Evolutionary conservation across 2,797 vertebrate species (phyloP).

Genomic region (Bradypodion ventrale): DNA sequence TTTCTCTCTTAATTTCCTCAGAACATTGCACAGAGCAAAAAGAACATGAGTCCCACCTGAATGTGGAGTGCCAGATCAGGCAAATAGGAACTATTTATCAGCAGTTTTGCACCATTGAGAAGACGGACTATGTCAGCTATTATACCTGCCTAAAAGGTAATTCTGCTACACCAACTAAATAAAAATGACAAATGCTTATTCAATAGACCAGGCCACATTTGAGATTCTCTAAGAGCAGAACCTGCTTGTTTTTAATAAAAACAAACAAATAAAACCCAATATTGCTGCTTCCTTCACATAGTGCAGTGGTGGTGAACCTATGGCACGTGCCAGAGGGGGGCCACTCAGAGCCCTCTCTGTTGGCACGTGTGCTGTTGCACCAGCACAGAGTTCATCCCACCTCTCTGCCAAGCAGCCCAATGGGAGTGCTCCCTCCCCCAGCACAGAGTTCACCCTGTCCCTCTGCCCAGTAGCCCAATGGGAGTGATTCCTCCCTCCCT

Average conservation of each 20-base stretch:
- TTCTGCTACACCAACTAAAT: neutral
- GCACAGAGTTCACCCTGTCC: too few relatives aligned
- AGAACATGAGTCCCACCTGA: neutral
- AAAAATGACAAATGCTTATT: constrained; percentile 10
- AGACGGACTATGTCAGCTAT: constrained; percentile 2
- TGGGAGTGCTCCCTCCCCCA: too few relatives aligned
- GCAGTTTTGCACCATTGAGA: neutral
- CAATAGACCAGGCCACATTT: neutral
- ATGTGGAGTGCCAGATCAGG: constrained; percentile 9
- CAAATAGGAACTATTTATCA: constrained; percentile 18
- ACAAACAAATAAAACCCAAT: fast-evolving
- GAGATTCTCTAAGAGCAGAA: neutral
- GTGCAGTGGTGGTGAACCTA: too few relatives aligned
- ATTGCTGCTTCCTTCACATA: neutral
- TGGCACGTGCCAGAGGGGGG: too few relatives aligned
- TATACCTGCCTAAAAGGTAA: neutral
- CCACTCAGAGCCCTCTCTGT: too few relatives aligned
- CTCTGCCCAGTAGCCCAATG: too few relatives aligned
- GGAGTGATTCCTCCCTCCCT: too few relatives aligned
- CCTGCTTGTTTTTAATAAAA: neutral
- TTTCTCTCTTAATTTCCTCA: neutral
- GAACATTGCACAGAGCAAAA: neutral
- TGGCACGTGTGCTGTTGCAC: too few relatives aligned
- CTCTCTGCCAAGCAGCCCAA: too few relatives aligned
- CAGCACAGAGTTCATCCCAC: too few relatives aligned